Evolutionary conservation across 2,113 vertebrate species (phyloP).

Genomic region (Solea senegalensis): DNA sequence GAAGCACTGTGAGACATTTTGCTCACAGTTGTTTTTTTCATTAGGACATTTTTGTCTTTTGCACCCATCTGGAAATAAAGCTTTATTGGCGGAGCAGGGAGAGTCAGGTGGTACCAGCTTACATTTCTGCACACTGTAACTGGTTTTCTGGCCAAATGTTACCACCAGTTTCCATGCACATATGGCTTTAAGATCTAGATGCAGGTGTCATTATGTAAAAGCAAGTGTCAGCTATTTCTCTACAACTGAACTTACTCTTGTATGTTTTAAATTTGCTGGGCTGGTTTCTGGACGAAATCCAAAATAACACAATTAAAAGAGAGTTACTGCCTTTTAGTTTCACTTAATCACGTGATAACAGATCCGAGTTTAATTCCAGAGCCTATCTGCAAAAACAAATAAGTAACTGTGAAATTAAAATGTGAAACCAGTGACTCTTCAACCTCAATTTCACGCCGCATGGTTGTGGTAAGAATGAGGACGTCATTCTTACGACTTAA

Average conservation of each 20-base stretch:
- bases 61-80: conserved; percentile 44
- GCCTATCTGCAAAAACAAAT: conserved; percentile 24
- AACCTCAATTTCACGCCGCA: conserved; percentile 40
- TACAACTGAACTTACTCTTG: not conserved
- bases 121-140: conserved; percentile 27
- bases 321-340: not conserved
- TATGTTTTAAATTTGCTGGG: not conserved
- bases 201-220: conserved; percentile 10
- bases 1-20: conserved; percentile 27
- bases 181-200: conserved; percentile 30
- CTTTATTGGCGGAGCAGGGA: conserved; percentile 44
- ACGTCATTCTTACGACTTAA: not conserved
- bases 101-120: conserved; percentile 47
- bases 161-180: conserved; percentile 53
- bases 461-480: conserved; percentile 29
- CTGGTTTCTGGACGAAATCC: not conserved
- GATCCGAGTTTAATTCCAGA: conserved; percentile 7
- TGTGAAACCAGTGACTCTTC: conserved; percentile 24
- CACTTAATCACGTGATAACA: conserved; percentile 1
- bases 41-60: conserved; percentile 22
- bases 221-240: not conserved
- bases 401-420: conserved; percentile 27
- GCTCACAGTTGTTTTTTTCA: conserved; percentile 41
- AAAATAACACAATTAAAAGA: conserved; percentile 5
- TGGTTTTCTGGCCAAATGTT: conserved; percentile 45